These are phyloP conservation scores for Sander vitreus DNA, from an alignment of 2,113 vertebrate genomes.

Conservation along the genomic window DNA sequence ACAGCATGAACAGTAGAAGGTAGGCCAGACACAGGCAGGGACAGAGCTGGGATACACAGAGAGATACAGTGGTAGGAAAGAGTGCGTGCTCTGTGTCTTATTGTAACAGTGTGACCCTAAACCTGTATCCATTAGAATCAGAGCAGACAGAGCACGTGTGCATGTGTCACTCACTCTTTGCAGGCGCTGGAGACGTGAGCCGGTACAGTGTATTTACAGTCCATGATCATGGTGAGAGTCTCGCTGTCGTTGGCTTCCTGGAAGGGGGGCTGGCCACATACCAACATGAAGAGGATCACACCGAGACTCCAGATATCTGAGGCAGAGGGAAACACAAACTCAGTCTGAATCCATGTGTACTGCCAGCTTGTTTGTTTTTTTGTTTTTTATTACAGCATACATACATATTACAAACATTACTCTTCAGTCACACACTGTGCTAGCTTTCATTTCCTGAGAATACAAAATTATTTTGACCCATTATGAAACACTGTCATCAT, in stretches of 20 bases:
- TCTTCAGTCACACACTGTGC: neutral
- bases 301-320: conserved; percentile 98
- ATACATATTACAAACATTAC: neutral
- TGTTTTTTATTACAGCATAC: neutral
- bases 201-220: conserved; percentile 98
- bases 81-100: no score
- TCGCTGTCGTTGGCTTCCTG: conserved; percentile 99
- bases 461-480: neutral
- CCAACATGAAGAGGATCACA: conserved; percentile 98
- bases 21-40: no score
- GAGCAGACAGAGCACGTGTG: neutral
- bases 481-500: neutral
- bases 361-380: neutral
- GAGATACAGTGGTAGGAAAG: no score
- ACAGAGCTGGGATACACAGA: no score
- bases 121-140: no score
- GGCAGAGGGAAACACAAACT: conserved; percentile 23
- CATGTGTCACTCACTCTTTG: conserved; percentile 90
- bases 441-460: neutral
- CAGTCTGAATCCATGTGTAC: neutral
- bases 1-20: no score
- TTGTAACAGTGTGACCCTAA: no score
- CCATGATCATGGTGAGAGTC: conserved; percentile 99
- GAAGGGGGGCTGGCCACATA: conserved; percentile 97
- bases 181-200: conserved; percentile 93